Percentiles rank a stretch among this genome's conserved stretches.
Conservation (phyloP, 2,888 invertebrate genomes). For the Phragmatobia fuliginosa region DNA sequence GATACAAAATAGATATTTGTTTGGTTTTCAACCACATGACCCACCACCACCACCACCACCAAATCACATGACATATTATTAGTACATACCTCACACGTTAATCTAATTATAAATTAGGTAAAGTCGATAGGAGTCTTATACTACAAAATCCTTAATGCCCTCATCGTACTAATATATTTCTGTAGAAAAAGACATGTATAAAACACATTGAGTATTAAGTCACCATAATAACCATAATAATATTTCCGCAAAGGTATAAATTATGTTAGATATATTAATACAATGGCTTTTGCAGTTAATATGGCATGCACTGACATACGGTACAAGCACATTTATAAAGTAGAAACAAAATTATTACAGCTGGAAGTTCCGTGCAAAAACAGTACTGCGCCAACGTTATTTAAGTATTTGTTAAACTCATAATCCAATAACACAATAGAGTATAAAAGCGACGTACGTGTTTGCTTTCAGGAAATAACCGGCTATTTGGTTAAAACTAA, state of each 20-base stretch:
- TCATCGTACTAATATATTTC: neutral
- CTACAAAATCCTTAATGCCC: neutral
- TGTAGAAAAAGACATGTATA: neutral
- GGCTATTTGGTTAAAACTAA: slow-evolving; percentile 71
- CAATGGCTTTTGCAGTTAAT: neutral
- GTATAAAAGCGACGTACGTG: slow-evolving; percentile 54
- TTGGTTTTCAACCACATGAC: neutral
- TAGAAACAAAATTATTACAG: slow-evolving; percentile 15
- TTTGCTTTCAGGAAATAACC: slow-evolving; percentile 61
- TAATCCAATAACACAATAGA: slow-evolving; percentile 49
- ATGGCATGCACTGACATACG: slow-evolving; percentile 9
- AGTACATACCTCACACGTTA: no score
- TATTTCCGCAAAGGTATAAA: neutral
- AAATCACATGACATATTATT: no score
- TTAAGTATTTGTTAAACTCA: slow-evolving; percentile 42
- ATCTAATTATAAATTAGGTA: no score
- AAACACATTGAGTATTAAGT: neutral
- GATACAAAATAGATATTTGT: no score
- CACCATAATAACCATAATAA: neutral
- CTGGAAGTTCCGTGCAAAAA: slow-evolving; percentile 32
- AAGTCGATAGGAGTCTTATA: neutral
- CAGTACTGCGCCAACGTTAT: slow-evolving; percentile 29
- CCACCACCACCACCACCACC: no score
- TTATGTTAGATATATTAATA: neutral
- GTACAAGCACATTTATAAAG: slow-evolving; percentile 15